These are phyloP conservation scores for Epinephelus cyanopodus DNA, from an alignment of 2,113 vertebrate species.

Conservation along the genomic window DNA sequence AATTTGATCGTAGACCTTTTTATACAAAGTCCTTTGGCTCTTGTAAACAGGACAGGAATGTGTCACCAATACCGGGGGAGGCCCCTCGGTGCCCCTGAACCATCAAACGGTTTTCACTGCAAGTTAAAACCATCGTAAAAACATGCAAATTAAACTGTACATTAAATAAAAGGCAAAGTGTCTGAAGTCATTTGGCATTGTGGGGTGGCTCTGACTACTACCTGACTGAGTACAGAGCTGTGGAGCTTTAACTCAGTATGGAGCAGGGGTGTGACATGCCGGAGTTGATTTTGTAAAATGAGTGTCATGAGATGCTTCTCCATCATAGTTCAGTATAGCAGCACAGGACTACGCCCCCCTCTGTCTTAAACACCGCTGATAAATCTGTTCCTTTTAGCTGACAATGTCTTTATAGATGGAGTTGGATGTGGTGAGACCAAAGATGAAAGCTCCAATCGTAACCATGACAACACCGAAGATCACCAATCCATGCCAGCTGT, in stretches of 20 bases:
- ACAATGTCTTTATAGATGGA: conserved; percentile 78
- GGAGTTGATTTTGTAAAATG: conserved; percentile 11
- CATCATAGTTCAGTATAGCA: conserved; percentile 37
- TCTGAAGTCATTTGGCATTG: conserved; percentile 32
- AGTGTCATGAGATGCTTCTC: conserved; percentile 39
- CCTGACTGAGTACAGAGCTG: conserved; percentile 8
- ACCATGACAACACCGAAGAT: conserved; percentile 82
- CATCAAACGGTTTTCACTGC: neutral
- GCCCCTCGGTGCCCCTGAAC: neutral
- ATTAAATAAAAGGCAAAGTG: conserved; percentile 27
- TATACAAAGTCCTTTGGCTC: conserved; percentile 36
- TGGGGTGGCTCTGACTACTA: neutral
- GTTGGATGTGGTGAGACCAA: conserved; percentile 83
- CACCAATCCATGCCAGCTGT: conserved; percentile 93
- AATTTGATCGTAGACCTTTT: conserved; percentile 50
- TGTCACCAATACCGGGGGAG: neutral
- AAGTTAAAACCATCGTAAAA: conserved; percentile 26
- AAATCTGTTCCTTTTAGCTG: conserved; percentile 51
- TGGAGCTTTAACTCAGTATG: neutral
- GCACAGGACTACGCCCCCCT: conserved; percentile 11
- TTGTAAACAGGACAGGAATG: conserved; percentile 52
- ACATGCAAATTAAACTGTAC: conserved; percentile 50
- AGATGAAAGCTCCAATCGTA: conserved; percentile 80
- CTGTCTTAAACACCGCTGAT: neutral
- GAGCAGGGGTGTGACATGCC: conserved; percentile 25